Percentiles rank a stretch among this genome's conserved stretches.
phyloP scores from a whole-genome alignment of 1,140 invertebrate species.

The Trachelipus rathkii region DNA sequence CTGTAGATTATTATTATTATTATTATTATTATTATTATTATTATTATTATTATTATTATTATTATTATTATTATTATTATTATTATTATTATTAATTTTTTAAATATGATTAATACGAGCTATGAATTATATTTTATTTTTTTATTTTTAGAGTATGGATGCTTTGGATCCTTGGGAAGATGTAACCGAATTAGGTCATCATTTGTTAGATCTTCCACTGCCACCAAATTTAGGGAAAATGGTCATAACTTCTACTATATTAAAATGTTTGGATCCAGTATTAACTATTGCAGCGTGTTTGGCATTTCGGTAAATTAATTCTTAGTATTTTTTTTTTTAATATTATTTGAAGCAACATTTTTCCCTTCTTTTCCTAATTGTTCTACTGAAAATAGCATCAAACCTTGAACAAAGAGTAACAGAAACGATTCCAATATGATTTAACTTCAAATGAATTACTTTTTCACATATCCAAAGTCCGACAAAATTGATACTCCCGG shows the following conservation, averaged over 20 bases:
- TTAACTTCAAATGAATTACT: too few relatives aligned
- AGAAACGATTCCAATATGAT: too few relatives aligned
- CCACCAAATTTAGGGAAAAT: slow-evolving; percentile 88
- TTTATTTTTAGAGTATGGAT: slow-evolving; percentile 64
- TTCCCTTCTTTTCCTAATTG: slow-evolving; percentile 12
- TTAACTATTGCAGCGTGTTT: slow-evolving; percentile 85
- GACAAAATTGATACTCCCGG: too few relatives aligned
- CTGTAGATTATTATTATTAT: too few relatives aligned
- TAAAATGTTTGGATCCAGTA: slow-evolving; percentile 92
- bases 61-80: slow-evolving; percentile 27
- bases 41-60: slow-evolving; percentile 7
- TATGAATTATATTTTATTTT: too few relatives aligned
- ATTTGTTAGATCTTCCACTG: slow-evolving; percentile 81
- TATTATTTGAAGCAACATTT: too few relatives aligned
- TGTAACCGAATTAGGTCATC: slow-evolving; percentile 79
- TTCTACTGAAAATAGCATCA: too few relatives aligned
- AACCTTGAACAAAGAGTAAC: too few relatives aligned
- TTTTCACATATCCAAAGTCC: too few relatives aligned
- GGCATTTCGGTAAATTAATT: slow-evolving; percentile 64
- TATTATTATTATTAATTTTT: slow-evolving; percentile 27
- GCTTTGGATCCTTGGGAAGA: slow-evolving; percentile 76
- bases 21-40: too few relatives aligned
- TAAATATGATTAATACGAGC: too few relatives aligned
- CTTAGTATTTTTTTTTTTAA: slow-evolving; percentile 48
- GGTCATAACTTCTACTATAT: slow-evolving; percentile 80